Conservation (phyloP, 2,113 vertebrate species). For the Erinaceus europaeus region DNA sequence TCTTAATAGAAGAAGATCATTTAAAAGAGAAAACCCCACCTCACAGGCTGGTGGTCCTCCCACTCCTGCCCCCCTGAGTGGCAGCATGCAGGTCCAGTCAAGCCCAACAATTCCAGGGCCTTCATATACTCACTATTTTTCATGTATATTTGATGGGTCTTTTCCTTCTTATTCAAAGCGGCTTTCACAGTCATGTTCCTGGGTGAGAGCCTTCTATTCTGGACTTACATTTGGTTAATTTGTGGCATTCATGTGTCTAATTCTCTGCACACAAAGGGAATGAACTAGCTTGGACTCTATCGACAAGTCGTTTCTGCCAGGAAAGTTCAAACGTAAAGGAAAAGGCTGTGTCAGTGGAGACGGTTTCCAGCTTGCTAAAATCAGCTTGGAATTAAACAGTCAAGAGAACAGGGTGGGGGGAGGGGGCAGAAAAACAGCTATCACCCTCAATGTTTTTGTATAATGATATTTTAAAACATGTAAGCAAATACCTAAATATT, state of each 20-base stretch:
- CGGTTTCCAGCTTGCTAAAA: conserved; percentile 62
- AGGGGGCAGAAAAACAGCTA: conserved; percentile 43
- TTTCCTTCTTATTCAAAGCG: conserved; percentile 79
- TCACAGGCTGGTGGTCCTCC: conserved; percentile 81
- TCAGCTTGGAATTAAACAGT: conserved; percentile 30
- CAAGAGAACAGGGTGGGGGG: conserved; percentile 28
- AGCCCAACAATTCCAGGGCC: conserved; percentile 79
- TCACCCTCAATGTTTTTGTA: not conserved
- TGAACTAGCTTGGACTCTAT: conserved; percentile 89
- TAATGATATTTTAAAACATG: conserved; percentile 53
- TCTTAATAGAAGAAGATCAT: conserved; percentile 83
- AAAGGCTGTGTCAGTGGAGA: conserved; percentile 65
- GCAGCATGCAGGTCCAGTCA: conserved; percentile 83
- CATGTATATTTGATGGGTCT: conserved; percentile 85
- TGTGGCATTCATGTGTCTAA: conserved; percentile 88
- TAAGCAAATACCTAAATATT: not conserved
- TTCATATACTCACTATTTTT: conserved; percentile 88
- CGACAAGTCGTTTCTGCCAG: conserved; percentile 84
- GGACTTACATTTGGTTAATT: conserved; percentile 93
- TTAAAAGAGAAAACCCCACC: conserved; percentile 79
- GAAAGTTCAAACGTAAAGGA: conserved; percentile 81
- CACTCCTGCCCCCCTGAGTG: conserved; percentile 81
- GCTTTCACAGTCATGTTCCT: conserved; percentile 82
- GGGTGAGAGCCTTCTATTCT: conserved; percentile 87
- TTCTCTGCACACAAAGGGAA: conserved; percentile 87